Conservation (phyloP, 2,113 vertebrate genomes). For the human region GRCh38 chr11:1415501-1416000, state of each 20-base stretch:
- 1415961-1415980: no score
- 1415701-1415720: fast-evolving
- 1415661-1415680: background rate
- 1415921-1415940: background rate
- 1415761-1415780: background rate
- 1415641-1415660: background rate
- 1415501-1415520: no score
- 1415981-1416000: background rate
- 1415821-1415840: no score
- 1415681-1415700: fast-evolving
- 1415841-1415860: background rate
- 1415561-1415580: background rate
- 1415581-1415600: background rate
- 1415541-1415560: background rate
- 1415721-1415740: fast-evolving
- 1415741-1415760: background rate
- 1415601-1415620: background rate
- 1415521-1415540: no score
- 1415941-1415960: background rate
- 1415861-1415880: no score
- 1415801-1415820: background rate
- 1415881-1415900: fast-evolving
- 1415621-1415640: background rate
- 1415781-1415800: background rate
- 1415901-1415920: background rate